Conservation (phyloP, 2,797 vertebrate species). For the Decapterus maruadsi region DNA sequence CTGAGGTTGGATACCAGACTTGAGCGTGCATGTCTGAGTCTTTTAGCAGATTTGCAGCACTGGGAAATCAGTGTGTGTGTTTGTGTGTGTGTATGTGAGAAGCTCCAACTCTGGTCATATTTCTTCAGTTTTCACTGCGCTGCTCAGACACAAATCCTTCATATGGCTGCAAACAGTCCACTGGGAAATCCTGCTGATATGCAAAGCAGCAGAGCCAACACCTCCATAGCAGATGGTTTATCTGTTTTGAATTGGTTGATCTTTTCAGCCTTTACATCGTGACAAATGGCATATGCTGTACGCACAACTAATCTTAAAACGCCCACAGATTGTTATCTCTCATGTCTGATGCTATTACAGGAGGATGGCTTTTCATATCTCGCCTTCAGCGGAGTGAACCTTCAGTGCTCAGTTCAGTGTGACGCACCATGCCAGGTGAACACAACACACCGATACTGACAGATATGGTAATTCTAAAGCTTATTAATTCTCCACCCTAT, state of each 20-base stretch:
- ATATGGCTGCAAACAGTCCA: constrained; percentile 31
- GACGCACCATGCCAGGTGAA: background rate
- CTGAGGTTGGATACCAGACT: constrained; percentile 35
- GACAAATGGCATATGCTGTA: constrained; percentile 4
- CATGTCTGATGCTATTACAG: background rate
- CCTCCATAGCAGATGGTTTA: constrained; percentile 21
- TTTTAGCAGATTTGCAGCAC: constrained; percentile 64
- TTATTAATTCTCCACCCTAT: background rate
- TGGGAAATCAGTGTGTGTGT: constrained; percentile 41
- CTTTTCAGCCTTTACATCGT: constrained; percentile 7
- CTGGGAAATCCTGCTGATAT: constrained; percentile 42
- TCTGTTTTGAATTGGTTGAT: constrained; percentile 23
- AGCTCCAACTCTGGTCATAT: constrained; percentile 74
- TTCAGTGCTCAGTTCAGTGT: background rate
- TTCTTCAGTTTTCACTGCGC: constrained; percentile 65
- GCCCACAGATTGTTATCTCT: constrained; percentile 4
- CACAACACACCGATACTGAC: background rate
- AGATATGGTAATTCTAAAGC: background rate
- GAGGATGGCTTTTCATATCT: background rate
- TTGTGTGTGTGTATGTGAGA: background rate
- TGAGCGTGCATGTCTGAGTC: constrained; percentile 47
- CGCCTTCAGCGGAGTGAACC: background rate
- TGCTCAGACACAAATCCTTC: constrained; percentile 61
- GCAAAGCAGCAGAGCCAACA: constrained; percentile 31
- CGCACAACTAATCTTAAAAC: background rate